Conservation (phyloP, 2,888 invertebrate genomes). For the Monopis laevigella region DNA sequence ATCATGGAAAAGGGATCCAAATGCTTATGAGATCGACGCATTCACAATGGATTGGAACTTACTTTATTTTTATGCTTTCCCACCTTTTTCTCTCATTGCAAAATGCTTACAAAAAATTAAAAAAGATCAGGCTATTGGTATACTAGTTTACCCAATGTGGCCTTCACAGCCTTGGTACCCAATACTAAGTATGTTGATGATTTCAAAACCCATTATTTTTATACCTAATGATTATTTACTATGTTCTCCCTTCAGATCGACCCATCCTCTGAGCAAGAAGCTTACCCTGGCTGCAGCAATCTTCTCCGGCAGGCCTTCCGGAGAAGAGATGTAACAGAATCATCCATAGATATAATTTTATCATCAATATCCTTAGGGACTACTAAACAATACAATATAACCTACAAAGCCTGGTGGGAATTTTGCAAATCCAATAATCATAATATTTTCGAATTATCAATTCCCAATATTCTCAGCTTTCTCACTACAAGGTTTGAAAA, state of each 20-base stretch:
- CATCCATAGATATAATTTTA: not conserved
- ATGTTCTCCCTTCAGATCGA: constrained; percentile 8
- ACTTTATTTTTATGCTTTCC: constrained; percentile 17
- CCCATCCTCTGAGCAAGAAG: not conserved
- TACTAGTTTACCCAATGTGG: constrained; percentile 9
- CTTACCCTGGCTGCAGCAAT: constrained; percentile 9
- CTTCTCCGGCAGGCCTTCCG: constrained; percentile 5
- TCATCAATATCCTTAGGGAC: not conserved
- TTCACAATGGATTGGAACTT: constrained; percentile 15
- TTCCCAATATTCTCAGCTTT: not conserved
- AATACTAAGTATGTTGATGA: not conserved
- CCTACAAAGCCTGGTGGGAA: not conserved
- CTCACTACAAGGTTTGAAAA: not conserved
- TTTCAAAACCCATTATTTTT: constrained; percentile 1
- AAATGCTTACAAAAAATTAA: constrained; percentile 17
- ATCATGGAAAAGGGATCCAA: constrained; percentile 16
- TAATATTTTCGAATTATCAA: not conserved
- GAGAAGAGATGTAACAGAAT: not conserved
- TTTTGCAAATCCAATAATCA: constrained; percentile 1
- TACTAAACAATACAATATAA: not conserved
- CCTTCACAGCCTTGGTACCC: constrained; percentile 10
- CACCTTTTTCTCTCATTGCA: constrained; percentile 16
- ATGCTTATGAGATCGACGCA: constrained; percentile 15
- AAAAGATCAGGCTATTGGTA: constrained; percentile 5
- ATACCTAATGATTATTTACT: not conserved